Base-by-base conservation (phyloP, 2,113 vertebrate genomes). In the Sarotherodon lohbergeri region DNA sequence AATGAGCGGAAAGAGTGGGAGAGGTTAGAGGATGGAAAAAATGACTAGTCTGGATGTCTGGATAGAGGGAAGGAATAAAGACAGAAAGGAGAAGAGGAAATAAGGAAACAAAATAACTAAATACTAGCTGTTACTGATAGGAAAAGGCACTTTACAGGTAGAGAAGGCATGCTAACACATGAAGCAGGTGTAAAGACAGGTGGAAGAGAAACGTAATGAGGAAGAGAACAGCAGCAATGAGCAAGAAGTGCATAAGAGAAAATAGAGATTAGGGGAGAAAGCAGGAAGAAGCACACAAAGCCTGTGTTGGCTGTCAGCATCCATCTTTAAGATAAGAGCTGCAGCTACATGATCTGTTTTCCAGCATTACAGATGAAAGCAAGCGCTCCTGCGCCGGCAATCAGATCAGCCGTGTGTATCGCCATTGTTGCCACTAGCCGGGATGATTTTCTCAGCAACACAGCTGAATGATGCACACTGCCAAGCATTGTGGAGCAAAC, bases 401-500 rank as follows among this genome's bases (percentile, higher is more conserved):
- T 95, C 93, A 91, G 92, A 95, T 93, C 88, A 90, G 87, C 88
- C 48, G 19, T 50, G 88, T 88, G 83, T 88, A 88, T 89, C 46
- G 43, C 86, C 82, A 92, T 90, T 91, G 91, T 93, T 88, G 87
- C 86, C 57, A 83, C 85, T 46, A 89, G 91, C 84, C 3, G 4
- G 80, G 91, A 90, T 56, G 89, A 82, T 93, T 93, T 90, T 89
- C 90, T 86, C 90, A 46, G 85, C 84, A 83, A 59, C 81, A 52
- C 88, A 73, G 88, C 84, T 81, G 86, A 92, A 89, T 48, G 91
- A 81, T 80, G 81, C 73, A 79, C 86, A 85, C 68, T 90, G 91
- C 90, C 90, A 91, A 86, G 85, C 90, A 93, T 93, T 95, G 92
- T 94, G 91, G 79, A 90, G 88, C 86, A 91, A 92, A 94, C 88